Evolutionary conservation across 2,113 vertebrate genomes (phyloP), one percentile per base, ranked within the genome.

Genomic region (Hyperopisus bebe): DNA sequence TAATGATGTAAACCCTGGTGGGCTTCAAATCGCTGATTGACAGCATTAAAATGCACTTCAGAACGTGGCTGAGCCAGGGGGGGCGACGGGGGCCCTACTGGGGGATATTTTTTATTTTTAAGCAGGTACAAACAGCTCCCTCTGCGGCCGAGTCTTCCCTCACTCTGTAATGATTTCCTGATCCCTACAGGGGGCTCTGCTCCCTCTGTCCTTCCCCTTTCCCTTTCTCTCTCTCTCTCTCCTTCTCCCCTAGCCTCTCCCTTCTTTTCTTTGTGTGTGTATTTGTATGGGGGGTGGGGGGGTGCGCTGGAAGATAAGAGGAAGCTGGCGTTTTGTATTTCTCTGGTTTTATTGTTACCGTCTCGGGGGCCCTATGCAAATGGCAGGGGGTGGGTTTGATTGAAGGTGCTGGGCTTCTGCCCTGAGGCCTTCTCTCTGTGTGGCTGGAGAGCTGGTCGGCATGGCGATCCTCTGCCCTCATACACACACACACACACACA

Each of bases 291-390:
- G 42, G 42, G 27, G 31, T 44, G 84, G 80, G 55, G 50, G 42
- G 44, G 24, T 42, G 86, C 35, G 24, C 21, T 51, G 44, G 42
- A 21, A 47, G 86, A 58, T 58, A 46, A 62, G 70, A 90, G 90
- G 86, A 89, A 83, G 82, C 47, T 55, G 53, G 42, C 44, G 13
- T 91, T 94, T 92, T 92, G 89, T 93, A 93, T 94, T 92, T 92
- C 89, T n/a, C 51, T 47, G 51, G 35, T 7, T 89, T 90, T 91
- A 90, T 88, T 88, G 89, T 80, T n/a, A 62, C 17, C 88, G 74
- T 90, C 88, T 89, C 90, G 55, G 87, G 85, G 88, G 85, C 74
- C 92, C 93, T 93, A 93, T 94, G 91, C 91, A 93, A 92, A 95
- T 95, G 89, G 93, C 92, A 90, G 88, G 90, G 87, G 87, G 48